Percentiles rank a stretch among this genome's conserved stretches.
Evolutionary conservation across 2,797 vertebrate genomes (phyloP).

Genomic region (Synaphobranchus kaupii): DNA sequence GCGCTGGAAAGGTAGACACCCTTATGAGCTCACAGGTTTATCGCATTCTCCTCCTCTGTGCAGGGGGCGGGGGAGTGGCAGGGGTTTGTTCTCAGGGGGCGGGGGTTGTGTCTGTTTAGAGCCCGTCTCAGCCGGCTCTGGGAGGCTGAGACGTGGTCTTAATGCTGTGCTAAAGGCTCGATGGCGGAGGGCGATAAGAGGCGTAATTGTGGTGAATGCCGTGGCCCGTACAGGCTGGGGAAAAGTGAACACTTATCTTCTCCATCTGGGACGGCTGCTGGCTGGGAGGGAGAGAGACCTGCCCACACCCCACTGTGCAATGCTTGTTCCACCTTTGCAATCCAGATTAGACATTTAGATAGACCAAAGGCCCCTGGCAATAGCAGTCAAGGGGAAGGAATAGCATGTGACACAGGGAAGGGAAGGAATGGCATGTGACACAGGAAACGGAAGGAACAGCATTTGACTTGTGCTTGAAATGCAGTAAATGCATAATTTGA

Average conservation of each 20-base stretch:
- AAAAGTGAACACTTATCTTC: constrained; percentile 24
- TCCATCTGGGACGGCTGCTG: not conserved
- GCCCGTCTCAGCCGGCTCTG: not conserved
- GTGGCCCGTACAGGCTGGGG: not conserved
- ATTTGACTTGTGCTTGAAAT: too few species aligned
- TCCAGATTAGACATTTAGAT: constrained; percentile 19
- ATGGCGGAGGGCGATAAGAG: not conserved
- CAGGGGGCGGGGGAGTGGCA: not conserved
- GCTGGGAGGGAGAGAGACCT: not conserved
- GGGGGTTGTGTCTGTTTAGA: not conserved
- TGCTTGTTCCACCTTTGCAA: constrained; percentile 7
- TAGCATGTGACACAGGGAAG: too few species aligned
- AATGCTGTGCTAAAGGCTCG: not conserved
- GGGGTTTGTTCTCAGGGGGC: not conserved
- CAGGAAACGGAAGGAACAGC: too few species aligned
- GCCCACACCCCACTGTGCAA: not conserved
- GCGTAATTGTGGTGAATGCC: not conserved
- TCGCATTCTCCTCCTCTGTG: too few species aligned
- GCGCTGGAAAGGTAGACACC: not conserved
- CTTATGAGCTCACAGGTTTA: too few species aligned
- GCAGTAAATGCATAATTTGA: too few species aligned
- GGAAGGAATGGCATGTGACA: too few species aligned
- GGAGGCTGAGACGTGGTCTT: not conserved
- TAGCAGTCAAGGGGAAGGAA: not conserved
- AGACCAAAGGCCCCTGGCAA: not conserved